Conservation (phyloP, 1,140 invertebrate genomes). For the Musca vetustissima region DNA sequence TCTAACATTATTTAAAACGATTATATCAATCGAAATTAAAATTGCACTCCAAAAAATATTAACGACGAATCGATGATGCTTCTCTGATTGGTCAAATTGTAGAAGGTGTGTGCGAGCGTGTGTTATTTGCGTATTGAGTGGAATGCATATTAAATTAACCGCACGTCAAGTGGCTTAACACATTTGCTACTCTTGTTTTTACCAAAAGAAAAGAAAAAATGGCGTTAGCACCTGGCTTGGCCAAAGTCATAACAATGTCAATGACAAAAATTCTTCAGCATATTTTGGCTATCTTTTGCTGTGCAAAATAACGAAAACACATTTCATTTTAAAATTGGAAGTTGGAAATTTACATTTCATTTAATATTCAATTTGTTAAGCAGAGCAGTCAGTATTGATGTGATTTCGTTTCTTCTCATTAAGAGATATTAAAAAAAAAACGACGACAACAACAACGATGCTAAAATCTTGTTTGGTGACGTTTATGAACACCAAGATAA, state of each 20-base stretch:
- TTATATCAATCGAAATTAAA: no score
- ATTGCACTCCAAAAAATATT: background rate
- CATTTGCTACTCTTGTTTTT: background rate
- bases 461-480: no score
- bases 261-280: constrained; percentile 12
- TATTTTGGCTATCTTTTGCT: background rate
- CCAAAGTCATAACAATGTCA: constrained; percentile 6
- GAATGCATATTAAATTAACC: background rate
- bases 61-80: background rate
- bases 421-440: no score
- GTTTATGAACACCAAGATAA: no score
- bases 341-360: no score
- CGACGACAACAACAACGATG: no score
- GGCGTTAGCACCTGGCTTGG: background rate
- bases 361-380: no score
- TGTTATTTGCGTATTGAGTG: background rate
- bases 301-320: no score
- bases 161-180: background rate
- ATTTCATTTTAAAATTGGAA: no score
- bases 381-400: no score
- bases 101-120: constrained; percentile 18
- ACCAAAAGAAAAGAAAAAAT: constrained; percentile 1
- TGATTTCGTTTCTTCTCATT: no score
- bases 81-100: constrained; percentile 21
- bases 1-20: no score